These are phyloP conservation scores for Eriocheir sinensis DNA, from an alignment of 1,140 invertebrate genomes.

Conservation along the genomic window DNA sequence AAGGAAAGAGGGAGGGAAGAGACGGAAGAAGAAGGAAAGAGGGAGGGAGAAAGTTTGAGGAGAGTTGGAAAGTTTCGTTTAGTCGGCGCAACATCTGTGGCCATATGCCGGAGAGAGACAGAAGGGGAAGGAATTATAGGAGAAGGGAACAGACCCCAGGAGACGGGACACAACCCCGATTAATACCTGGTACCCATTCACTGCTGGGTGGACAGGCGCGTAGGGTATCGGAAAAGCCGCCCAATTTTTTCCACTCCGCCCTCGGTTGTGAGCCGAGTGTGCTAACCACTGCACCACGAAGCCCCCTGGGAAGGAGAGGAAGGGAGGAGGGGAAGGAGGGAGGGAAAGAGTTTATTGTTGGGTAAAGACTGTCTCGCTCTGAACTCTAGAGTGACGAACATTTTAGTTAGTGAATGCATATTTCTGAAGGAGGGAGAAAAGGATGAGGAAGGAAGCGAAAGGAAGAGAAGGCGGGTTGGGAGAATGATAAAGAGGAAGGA, in stretches of 20 bases:
- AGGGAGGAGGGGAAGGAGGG: neutral
- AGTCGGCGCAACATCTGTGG: too few species aligned
- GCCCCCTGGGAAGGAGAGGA: neutral
- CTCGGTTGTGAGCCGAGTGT: too few species aligned
- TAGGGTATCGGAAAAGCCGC: too few species aligned
- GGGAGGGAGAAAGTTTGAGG: neutral
- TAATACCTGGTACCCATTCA: too few species aligned
- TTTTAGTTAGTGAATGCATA: slow-evolving; percentile 54
- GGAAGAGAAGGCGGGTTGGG: neutral
- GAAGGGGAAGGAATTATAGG: neutral
- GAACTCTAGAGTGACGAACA: slow-evolving; percentile 66
- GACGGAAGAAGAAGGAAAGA: neutral
- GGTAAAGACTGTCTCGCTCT: slow-evolving; percentile 10
- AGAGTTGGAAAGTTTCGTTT: too few species aligned
- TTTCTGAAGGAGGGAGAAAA: neutral
- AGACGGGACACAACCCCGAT: too few species aligned
- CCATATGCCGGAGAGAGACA: neutral
- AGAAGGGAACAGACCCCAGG: too few species aligned
- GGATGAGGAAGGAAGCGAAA: neutral
- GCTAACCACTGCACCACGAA: too few species aligned
- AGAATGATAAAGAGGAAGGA: too few species aligned
- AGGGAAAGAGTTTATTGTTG: neutral
- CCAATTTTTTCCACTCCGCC: too few species aligned
- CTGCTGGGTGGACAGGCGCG: too few species aligned
- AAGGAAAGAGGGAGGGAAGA: neutral